Evolutionary conservation across 2,113 vertebrate species (phyloP).

Genomic region (Mesoclemmys tuberculata): DNA sequence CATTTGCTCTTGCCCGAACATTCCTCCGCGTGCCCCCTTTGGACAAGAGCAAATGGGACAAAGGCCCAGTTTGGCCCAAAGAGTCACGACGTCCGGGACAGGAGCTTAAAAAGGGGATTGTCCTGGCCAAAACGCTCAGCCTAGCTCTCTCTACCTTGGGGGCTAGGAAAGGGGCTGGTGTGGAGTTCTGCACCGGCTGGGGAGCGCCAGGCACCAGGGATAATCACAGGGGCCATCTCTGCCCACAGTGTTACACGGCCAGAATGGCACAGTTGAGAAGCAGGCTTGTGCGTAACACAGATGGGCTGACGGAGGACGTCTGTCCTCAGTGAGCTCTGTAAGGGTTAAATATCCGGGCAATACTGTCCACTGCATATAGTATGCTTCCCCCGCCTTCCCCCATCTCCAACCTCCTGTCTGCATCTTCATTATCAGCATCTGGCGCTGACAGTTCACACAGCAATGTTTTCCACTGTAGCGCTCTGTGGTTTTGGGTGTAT

Average conservation of each 20-base stretch:
- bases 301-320: not conserved
- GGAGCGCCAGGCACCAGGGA: not conserved
- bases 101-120: no score
- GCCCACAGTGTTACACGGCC: not conserved
- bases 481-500: constrained; percentile 13
- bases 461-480: constrained; percentile 45
- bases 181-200: not conserved
- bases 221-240: not conserved
- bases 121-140: no score
- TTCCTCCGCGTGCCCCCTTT: no score
- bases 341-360: constrained; percentile 14
- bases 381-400: not conserved
- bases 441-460: constrained; percentile 44
- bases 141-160: not conserved
- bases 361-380: fast-evolving
- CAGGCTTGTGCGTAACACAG: not conserved
- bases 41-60: no score
- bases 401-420: not conserved
- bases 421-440: constrained; percentile 9
- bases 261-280: not conserved
- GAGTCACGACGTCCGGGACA: no score
- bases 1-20: no score
- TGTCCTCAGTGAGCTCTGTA: not conserved
- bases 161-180: fast-evolving
- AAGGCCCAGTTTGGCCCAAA: no score